Evolutionary conservation across 2,113 vertebrate genomes (phyloP).

Genomic region (Bambusicola thoracicus): DNA sequence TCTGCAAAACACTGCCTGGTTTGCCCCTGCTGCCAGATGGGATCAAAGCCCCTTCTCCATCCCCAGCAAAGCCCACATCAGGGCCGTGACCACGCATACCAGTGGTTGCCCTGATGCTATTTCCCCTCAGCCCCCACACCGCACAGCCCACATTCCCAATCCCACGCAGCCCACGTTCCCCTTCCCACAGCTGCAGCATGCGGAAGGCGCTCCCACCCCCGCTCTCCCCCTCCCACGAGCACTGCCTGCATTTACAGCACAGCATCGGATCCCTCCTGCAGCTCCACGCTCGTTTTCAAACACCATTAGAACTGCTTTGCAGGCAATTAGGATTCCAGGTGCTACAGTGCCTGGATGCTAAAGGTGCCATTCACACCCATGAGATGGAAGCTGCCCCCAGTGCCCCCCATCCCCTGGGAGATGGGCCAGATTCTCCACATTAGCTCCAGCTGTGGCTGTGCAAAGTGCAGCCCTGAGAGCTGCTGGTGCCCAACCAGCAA

Average conservation of each 20-base stretch:
- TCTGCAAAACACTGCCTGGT: not conserved
- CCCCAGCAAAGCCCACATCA: accelerated
- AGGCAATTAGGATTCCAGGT: not conserved
- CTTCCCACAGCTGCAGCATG: not conserved
- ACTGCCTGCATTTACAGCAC: not conserved
- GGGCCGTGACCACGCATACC: not conserved
- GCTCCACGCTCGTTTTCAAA: not conserved
- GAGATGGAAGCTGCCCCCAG: accelerated
- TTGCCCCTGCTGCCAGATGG: not conserved
- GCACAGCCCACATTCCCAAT: conserved; percentile 5
- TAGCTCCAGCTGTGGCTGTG: not conserved
- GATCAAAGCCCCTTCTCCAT: accelerated
- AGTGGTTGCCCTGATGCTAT: not conserved
- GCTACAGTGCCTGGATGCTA: not conserved
- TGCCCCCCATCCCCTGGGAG: not conserved
- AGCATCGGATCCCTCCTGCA: not conserved
- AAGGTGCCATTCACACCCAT: not conserved
- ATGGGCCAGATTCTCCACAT: not conserved
- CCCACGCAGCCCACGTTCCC: conserved; percentile 20
- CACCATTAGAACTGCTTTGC: not conserved
- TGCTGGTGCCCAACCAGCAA: not conserved
- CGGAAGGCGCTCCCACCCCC: not conserved
- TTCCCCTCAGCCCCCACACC: not conserved
- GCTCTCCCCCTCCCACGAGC: not conserved
- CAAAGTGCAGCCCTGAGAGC: not conserved